Percentiles rank a stretch among this genome's conserved stretches.
These are phyloP conservation scores for Nylanderia fulva DNA, from an alignment of 1,140 invertebrate species.

Conservation along the genomic window DNA sequence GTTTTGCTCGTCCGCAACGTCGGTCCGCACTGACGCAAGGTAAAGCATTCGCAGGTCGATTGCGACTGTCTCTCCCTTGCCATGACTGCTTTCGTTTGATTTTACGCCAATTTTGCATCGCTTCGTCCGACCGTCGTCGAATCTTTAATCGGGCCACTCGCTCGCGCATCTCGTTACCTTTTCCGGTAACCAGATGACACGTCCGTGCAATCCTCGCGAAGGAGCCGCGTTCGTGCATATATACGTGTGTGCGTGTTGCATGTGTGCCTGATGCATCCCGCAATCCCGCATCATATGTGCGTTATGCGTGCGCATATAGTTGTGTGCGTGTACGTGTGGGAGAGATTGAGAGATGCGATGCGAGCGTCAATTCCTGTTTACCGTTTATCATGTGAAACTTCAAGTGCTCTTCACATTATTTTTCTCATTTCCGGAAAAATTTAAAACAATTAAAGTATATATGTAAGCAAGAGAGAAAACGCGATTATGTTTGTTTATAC, in stretches of 20 bases:
- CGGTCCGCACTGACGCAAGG: slow-evolving; percentile 36
- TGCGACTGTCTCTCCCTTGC: not conserved
- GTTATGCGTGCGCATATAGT: not conserved
- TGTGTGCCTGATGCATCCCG: not conserved
- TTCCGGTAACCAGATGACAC: slow-evolving; percentile 36
- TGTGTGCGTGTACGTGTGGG: not conserved
- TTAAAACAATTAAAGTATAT: not conserved
- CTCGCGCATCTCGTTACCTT: slow-evolving; percentile 34
- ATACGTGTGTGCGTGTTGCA: not conserved
- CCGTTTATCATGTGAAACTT: slow-evolving; percentile 4
- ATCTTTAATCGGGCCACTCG: not conserved
- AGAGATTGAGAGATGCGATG: not conserved
- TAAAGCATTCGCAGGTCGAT: not conserved
- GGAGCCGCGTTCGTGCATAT: slow-evolving; percentile 4
- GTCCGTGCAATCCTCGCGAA: slow-evolving; percentile 35
- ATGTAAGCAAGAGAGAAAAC: not conserved
- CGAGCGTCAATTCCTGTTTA: slow-evolving; percentile 22
- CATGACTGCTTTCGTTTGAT: not conserved
- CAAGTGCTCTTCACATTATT: not conserved
- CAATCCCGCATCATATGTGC: not conserved
- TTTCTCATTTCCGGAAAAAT: not conserved
- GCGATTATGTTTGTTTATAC: not conserved
- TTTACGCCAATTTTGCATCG: not conserved
- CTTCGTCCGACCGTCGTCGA: not conserved
- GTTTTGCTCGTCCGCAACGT: not conserved